Base-by-base conservation (phyloP, 2,888 invertebrate genomes). In the Hemaris fuciformis region DNA sequence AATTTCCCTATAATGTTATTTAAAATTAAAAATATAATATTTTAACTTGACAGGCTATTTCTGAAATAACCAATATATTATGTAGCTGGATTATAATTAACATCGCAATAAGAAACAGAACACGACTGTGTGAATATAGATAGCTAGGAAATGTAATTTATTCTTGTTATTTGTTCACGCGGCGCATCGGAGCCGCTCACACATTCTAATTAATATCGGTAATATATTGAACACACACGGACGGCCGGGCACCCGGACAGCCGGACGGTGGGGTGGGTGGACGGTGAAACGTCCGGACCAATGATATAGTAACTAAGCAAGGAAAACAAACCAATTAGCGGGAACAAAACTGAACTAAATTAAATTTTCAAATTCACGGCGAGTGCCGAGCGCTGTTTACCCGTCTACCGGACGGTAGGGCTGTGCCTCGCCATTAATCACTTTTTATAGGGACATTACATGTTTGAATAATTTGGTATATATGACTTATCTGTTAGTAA, bases 311-410 rank as follows among this genome's bases (percentile, higher is more conserved):
- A 83, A 84, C 86, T 85, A 87, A 85, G 83, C 84, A 79, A 76
- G 75, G 83, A 84, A 84, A 89, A 91, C 90, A 90, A 91, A 91
- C 91, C 91, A 91, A 91, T 91, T 90, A 91, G 80, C 68, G 81
- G 69, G 84, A 82, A 90, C 89, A 91, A 89, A 88, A 85, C 85
- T 84, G 79, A 81, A 83, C 85, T 88, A 88, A 89, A 91, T 91
- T 90, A 89, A 87, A 91, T 91, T 89, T 90, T 85, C 87, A 88
- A 89, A 90, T 88, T 85, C 81, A 72, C 81, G 71, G 70, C 72
- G 68, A 71, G 68, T 73, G 70, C 64, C 66, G 67, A 66, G 68
- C 76, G 71, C 72, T 79, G 77, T 78, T 76, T 76, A 72, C 74
- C 71, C 71, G 68, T 73, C 75, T 53, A 59, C 70, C 64, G 60